These are phyloP conservation scores for Neodiprion pinetum DNA, from an alignment of 1,140 invertebrate genomes.

Conservation along the genomic window DNA sequence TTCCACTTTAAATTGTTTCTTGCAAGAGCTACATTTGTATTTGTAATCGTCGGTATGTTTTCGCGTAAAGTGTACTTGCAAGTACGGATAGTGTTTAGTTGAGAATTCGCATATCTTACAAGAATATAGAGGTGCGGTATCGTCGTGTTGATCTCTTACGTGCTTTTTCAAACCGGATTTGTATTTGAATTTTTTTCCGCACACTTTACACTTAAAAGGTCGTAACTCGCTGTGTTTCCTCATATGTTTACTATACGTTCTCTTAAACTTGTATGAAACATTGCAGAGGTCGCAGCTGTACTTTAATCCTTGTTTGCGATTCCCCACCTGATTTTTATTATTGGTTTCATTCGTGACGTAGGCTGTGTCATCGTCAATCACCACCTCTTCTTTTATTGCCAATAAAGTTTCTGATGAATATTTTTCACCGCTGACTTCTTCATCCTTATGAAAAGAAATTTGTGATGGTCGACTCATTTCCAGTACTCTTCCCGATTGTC, in stretches of 20 bases:
- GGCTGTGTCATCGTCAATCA: too few relatives aligned
- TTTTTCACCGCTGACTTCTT: too few relatives aligned
- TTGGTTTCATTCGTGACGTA: too few relatives aligned
- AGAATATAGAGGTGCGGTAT: neutral
- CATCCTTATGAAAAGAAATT: too few relatives aligned
- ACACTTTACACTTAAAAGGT: slow-evolving; percentile 60
- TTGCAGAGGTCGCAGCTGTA: slow-evolving; percentile 10
- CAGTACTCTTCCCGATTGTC: too few relatives aligned
- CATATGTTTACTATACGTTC: slow-evolving; percentile 18
- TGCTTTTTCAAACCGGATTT: slow-evolving; percentile 20
- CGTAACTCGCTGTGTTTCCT: slow-evolving; percentile 21
- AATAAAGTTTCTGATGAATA: too few relatives aligned
- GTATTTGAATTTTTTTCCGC: slow-evolving; percentile 56
- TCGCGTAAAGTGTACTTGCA: slow-evolving; percentile 50
- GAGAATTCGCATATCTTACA: slow-evolving; percentile 16
- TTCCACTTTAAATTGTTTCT: slow-evolving; percentile 63
- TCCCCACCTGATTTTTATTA: neutral
- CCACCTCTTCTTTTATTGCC: too few relatives aligned
- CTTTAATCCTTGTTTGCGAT: neutral
- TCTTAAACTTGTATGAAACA: slow-evolving; percentile 2
- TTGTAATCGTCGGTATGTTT: slow-evolving; percentile 69
- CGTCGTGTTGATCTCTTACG: slow-evolving; percentile 11
- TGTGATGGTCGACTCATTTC: too few relatives aligned
- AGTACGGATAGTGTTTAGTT: slow-evolving; percentile 15
- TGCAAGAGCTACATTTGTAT: slow-evolving; percentile 70